Evolutionary conservation across 2,888 invertebrate species (phyloP), one percentile per base, ranked within the genome.

Genomic region (Xanthorhoe designata): DNA sequence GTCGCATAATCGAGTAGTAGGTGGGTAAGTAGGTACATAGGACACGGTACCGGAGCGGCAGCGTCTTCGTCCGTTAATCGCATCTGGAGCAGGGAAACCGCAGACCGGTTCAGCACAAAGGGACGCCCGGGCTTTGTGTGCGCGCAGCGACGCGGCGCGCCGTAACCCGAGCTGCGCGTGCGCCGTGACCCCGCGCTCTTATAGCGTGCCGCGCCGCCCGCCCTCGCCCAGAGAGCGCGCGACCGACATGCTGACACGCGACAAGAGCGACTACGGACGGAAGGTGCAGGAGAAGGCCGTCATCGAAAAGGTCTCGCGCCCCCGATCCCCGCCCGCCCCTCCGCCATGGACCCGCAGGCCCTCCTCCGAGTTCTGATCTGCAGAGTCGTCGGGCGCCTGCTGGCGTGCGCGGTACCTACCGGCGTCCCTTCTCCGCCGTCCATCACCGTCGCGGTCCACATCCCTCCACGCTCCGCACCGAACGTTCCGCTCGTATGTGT

Each of bases 221-320:
- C 49, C 77, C 78, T 73, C 74, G 70, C 47, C 35, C 17, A 64
- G 73, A 68, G 51, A 70, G 61, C 69, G 64, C 61, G 71, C 69
- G 68, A 74, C 50, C 6, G 42, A 42, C 59, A 59, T 55, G 64
- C 67, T 84, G 72, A 80, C 86, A 38, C 85, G 87, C 73, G 85
- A 88, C 68, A 80, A 79, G 70, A 78, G 79, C 75, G 84, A 83
- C 73, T 83, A 80, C 79, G 80, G 76, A 63, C 79, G 87, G 64
- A 88, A 86, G 80, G 83, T 86, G 78, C 85, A 83, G 63, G 86
- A 88, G 71, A 86, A 86, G 74, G 80, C 83, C 63, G 83, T 82
- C 77, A 17, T 42, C 42, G 42, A 42, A 42, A 42, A 42, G 47
- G 47, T 47, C 52, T 8, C 50, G 38, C 62, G 13, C 47, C 15